Percentiles rank a stretch among this genome's conserved stretches.
Evolutionary conservation across 2,797 vertebrate species (phyloP).

Genomic region (Fistularia tabacaria): DNA sequence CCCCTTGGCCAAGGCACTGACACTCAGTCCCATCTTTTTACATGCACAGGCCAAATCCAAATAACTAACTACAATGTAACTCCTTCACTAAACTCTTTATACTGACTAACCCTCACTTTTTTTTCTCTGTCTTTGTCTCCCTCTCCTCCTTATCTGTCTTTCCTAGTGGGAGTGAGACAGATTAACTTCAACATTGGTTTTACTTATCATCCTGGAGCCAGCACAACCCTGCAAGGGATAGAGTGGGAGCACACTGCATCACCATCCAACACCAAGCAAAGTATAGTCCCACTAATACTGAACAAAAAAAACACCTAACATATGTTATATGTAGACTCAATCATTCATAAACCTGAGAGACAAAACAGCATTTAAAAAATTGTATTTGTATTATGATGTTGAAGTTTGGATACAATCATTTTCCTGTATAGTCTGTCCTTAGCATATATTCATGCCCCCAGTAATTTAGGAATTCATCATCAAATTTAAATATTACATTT

Average conservation of each 20-base stretch:
- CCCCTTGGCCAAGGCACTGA: no score
- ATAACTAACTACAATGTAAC: conserved; percentile 28
- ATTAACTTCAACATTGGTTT: conserved; percentile 82
- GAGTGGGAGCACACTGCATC: conserved; percentile 60
- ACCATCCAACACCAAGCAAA: conserved; percentile 51
- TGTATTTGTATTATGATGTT: no score
- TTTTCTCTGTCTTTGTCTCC: conserved; percentile 18
- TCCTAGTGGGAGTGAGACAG: conserved; percentile 78
- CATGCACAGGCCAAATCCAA: conserved; percentile 15
- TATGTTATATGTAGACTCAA: conserved; percentile 7
- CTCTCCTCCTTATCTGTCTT: conserved; percentile 69
- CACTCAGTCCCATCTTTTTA: background rate
- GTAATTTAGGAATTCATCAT: no score
- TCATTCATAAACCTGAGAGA: background rate
- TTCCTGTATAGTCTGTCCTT: no score
- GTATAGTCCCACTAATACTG: conserved; percentile 12
- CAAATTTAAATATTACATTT: no score
- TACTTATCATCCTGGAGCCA: conserved; percentile 82
- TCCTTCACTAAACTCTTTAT: conserved; percentile 39
- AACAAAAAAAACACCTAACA: conserved; percentile 3
- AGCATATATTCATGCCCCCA: no score
- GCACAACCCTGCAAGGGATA: conserved; percentile 75
- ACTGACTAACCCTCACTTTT: conserved; percentile 40
- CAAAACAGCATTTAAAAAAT: no score
- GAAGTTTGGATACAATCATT: no score